phyloP scores from a whole-genome alignment of 2,888 invertebrate species.

The Leptinotarsa haldemani region DNA sequence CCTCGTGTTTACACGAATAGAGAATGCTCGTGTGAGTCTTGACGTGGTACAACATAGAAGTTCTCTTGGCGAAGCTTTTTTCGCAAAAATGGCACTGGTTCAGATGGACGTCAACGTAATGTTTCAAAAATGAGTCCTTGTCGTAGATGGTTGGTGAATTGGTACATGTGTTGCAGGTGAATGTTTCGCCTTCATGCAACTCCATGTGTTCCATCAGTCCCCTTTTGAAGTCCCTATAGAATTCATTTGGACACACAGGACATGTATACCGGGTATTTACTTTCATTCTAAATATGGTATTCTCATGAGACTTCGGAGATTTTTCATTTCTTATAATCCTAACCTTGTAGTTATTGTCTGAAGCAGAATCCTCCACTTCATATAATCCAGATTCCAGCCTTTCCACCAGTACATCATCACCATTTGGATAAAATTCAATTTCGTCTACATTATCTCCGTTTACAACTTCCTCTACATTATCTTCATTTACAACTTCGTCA shows the following conservation, averaged over 20 bases:
- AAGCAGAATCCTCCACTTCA: neutral
- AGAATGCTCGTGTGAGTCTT: slow-evolving; percentile 39
- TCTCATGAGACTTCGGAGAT: neutral
- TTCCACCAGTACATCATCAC: neutral
- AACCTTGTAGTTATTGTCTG: neutral
- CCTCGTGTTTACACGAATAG: slow-evolving; percentile 45
- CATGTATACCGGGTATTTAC: slow-evolving; percentile 35
- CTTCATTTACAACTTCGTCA: neutral
- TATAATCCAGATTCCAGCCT: slow-evolving; percentile 3
- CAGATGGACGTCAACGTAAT: slow-evolving; percentile 40
- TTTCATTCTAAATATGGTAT: slow-evolving; percentile 25
- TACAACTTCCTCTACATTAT: neutral
- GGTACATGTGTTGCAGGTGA: slow-evolving; percentile 40
- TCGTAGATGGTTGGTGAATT: slow-evolving; percentile 20
- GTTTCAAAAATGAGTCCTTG: slow-evolving; percentile 38
- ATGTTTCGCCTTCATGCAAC: slow-evolving; percentile 29
- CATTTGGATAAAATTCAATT: neutral
- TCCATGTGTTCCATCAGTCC: slow-evolving; percentile 33
- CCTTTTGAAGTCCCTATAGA: slow-evolving; percentile 31
- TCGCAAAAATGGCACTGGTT: slow-evolving; percentile 48
- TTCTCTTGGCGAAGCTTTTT: slow-evolving; percentile 35
- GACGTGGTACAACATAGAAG: slow-evolving; percentile 7
- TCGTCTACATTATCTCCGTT: neutral
- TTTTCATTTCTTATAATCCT: neutral
- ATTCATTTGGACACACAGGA: slow-evolving; percentile 37